Evolutionary conservation across 2,113 vertebrate genomes (phyloP).

Genomic region (Equus quagga): DNA sequence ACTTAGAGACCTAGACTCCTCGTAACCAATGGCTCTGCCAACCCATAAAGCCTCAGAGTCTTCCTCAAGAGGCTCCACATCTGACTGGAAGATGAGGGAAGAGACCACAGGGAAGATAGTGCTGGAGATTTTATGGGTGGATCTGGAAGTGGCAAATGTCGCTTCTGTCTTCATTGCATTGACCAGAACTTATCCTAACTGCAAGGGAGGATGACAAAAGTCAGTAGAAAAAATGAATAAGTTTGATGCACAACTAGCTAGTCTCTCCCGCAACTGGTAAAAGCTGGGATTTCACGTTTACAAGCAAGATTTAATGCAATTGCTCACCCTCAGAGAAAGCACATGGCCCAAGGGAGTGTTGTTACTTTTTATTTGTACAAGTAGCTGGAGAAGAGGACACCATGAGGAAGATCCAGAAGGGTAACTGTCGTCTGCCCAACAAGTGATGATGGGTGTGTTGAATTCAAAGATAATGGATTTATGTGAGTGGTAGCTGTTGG

Average conservation of each 20-base stretch:
- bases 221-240: neutral
- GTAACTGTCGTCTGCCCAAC: neutral
- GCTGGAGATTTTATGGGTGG: neutral
- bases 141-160: neutral
- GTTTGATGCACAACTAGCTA: neutral
- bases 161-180: neutral
- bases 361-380: neutral
- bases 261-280: neutral
- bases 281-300: neutral
- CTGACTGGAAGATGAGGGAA: neutral
- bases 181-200: neutral
- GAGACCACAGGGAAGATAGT: neutral
- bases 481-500: neutral
- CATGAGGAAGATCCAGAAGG: neutral
- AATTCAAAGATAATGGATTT: neutral
- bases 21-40: neutral
- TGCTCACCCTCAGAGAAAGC: neutral
- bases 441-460: neutral
- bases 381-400: neutral
- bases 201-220: neutral
- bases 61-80: neutral
- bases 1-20: neutral
- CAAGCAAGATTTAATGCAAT: neutral
- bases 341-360: neutral
- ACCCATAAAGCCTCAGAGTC: neutral